phyloP scores from a whole-genome alignment of 2,888 invertebrate genomes.

The Xylophagus ater region DNA sequence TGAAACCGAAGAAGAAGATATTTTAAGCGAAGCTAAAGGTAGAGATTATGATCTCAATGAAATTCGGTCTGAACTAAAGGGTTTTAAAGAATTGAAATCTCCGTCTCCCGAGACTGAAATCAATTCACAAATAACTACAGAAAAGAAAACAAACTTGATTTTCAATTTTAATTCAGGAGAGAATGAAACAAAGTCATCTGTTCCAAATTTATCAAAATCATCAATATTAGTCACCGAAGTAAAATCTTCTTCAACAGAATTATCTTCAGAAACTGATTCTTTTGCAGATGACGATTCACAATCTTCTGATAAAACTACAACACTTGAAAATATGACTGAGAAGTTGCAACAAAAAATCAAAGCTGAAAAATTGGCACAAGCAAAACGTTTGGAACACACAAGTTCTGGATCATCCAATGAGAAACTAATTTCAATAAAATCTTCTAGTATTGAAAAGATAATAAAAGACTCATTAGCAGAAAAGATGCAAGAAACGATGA shows the following conservation, averaged over 20 bases:
- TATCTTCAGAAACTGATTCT: constrained; percentile 36
- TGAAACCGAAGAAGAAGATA: constrained; percentile 42
- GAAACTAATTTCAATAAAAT: constrained; percentile 19
- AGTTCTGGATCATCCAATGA: constrained; percentile 15
- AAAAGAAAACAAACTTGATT: constrained; percentile 12
- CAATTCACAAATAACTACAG: constrained; percentile 26
- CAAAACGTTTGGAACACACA: constrained; percentile 14
- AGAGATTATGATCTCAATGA: constrained; percentile 76
- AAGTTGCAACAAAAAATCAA: constrained; percentile 28
- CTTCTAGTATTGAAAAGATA: constrained; percentile 27
- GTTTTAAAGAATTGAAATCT: constrained; percentile 52
- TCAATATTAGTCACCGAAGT: constrained; percentile 20
- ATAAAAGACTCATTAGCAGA: constrained; percentile 28
- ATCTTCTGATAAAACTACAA: constrained; percentile 34
- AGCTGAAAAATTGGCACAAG: constrained; percentile 25
- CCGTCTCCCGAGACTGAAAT: constrained; percentile 41
- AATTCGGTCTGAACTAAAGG: constrained; percentile 74
- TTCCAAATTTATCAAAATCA: constrained; percentile 10
- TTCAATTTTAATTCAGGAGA: constrained; percentile 22
- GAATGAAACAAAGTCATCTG: constrained; percentile 20
- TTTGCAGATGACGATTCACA: constrained; percentile 38
- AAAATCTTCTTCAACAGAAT: constrained; percentile 35
- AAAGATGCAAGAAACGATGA: constrained; percentile 26
- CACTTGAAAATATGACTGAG: constrained; percentile 29
- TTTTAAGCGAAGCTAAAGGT: constrained; percentile 41